Percentiles rank a stretch among this genome's conserved stretches.
Conservation (phyloP, 2,113 vertebrate species). For the Prionailurus bengalensis region DNA sequence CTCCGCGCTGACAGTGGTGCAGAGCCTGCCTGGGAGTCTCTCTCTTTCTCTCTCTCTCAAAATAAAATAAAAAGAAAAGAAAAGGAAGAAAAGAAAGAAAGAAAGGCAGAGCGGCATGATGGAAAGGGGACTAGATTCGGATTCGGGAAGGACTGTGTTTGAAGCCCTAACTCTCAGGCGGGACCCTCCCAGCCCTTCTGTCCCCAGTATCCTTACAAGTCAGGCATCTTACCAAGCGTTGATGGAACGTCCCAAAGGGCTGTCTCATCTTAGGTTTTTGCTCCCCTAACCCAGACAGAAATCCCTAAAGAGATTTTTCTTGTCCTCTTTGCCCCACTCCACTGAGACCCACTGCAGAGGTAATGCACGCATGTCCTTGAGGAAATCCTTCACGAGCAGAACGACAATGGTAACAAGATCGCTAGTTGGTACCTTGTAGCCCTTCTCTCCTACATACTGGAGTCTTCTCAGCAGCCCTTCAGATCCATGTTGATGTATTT, state of each 20-base stretch:
- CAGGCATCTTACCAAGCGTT: neutral
- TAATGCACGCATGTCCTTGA: neutral
- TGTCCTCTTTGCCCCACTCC: neutral
- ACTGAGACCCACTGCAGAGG: neutral
- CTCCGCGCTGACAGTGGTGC: too few relatives aligned
- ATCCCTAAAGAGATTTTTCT: neutral
- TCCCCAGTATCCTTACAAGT: neutral
- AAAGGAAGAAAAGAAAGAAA: neutral
- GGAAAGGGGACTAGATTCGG: neutral
- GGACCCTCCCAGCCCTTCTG: neutral
- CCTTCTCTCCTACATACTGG: conserved; percentile 20
- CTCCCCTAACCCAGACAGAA: conserved; percentile 2
- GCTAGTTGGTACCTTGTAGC: neutral
- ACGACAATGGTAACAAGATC: neutral
- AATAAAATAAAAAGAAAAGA: neutral
- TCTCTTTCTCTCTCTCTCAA: too few relatives aligned
- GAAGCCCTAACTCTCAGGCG: neutral
- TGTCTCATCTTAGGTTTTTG: conserved; percentile 6
- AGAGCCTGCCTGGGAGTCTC: too few relatives aligned
- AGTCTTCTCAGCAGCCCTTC: neutral
- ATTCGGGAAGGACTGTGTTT: neutral
- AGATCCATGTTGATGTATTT: neutral
- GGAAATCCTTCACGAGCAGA: conserved; percentile 13
- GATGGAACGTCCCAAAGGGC: neutral
- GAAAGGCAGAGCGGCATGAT: neutral